These are phyloP conservation scores for Andrena bicolor DNA, from an alignment of 2,888 invertebrate species.

Conservation along the genomic window DNA sequence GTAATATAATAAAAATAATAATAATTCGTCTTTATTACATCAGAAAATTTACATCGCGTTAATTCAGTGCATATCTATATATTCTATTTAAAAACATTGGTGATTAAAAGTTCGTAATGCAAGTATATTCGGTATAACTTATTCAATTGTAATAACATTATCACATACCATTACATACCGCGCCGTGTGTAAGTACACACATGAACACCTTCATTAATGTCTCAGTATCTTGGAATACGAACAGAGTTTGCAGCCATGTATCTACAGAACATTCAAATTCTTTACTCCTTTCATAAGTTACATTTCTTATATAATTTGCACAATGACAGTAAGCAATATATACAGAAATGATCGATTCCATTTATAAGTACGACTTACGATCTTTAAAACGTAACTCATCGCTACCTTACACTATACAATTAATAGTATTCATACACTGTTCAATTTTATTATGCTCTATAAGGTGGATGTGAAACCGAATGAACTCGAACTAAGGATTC, in stretches of 20 bases:
- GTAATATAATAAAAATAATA: constrained; percentile 9
- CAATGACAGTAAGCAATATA: constrained; percentile 29
- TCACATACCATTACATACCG: constrained; percentile 52
- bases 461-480: constrained; percentile 14
- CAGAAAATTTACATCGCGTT: no score
- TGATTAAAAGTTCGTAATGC: constrained; percentile 16
- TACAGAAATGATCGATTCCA: constrained; percentile 16
- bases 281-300: background rate
- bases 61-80: constrained; percentile 25
- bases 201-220: constrained; percentile 67
- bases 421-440: constrained; percentile 29
- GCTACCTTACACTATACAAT: constrained; percentile 38
- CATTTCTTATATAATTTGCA: background rate
- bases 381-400: constrained; percentile 26
- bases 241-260: constrained; percentile 38
- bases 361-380: constrained; percentile 19
- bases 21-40: no score
- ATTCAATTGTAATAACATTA: constrained; percentile 54
- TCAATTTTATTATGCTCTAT: constrained; percentile 25
- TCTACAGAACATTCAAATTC: constrained; percentile 8
- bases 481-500: constrained; percentile 9
- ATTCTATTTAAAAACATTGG: constrained; percentile 24
- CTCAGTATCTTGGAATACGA: constrained; percentile 41
- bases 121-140: constrained; percentile 44
- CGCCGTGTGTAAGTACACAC: constrained; percentile 49